Percentiles rank a stretch among this genome's conserved stretches.
Conservation (phyloP, 2,888 invertebrate species). For the Pterostichus madidus region DNA sequence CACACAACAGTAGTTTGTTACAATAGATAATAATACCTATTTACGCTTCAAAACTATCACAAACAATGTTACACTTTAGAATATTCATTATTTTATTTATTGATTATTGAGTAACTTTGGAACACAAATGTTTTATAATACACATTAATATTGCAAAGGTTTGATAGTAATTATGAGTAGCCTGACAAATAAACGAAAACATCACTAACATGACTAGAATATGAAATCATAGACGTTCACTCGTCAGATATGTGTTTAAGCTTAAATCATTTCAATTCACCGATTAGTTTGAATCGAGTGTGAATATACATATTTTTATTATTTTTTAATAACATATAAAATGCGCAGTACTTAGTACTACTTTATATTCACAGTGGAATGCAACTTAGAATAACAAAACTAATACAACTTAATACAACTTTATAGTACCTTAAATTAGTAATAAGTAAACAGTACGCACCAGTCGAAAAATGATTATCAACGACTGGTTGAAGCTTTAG, state of each 20-base stretch:
- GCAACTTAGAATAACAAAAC: constrained; percentile 43
- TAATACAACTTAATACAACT: constrained; percentile 11
- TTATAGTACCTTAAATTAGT: constrained; percentile 13
- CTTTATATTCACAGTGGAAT: constrained; percentile 51
- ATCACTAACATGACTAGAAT: constrained; percentile 60
- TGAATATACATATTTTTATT: constrained; percentile 50
- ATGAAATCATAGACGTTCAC: constrained; percentile 56
- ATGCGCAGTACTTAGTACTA: constrained; percentile 60
- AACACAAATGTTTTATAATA: constrained; percentile 62
- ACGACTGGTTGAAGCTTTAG: constrained; percentile 53
- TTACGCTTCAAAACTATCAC: constrained; percentile 62
- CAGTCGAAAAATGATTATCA: constrained; percentile 37
- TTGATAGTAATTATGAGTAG: constrained; percentile 63
- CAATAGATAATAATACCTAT: constrained; percentile 62
- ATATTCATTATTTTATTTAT: constrained; percentile 63
- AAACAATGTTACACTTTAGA: constrained; percentile 66
- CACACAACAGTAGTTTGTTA: constrained; percentile 62
- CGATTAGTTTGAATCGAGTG: constrained; percentile 42
- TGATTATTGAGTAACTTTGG: constrained; percentile 58
- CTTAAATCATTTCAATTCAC: constrained; percentile 61
- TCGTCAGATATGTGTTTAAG: constrained; percentile 58
- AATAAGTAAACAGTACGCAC: constrained; percentile 17
- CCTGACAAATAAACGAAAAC: constrained; percentile 56
- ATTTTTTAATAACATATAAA: constrained; percentile 51
- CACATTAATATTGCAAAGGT: constrained; percentile 57